Conservation (phyloP, 2,113 vertebrate genomes). For the Tiliqua scincoides region DNA sequence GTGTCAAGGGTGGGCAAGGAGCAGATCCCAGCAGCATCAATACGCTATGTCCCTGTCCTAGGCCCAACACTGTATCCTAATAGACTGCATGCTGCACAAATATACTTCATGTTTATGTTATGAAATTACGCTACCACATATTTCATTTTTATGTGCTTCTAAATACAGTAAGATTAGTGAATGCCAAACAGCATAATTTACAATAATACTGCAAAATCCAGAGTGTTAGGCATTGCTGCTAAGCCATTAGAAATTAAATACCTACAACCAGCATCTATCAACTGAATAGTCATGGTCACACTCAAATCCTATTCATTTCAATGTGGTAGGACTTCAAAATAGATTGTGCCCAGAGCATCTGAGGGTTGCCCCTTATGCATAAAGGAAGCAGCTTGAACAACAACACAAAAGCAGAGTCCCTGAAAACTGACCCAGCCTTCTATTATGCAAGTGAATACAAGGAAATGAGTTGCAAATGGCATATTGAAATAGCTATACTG, state of each 20-base stretch:
- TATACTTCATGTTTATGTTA: neutral
- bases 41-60: no score
- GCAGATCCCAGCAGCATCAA: no score
- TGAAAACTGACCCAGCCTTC: neutral
- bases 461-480: constrained; percentile 14
- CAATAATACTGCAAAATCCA: neutral
- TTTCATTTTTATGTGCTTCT: neutral
- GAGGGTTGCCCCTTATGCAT: neutral
- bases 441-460: constrained; percentile 24
- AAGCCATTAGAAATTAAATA: neutral
- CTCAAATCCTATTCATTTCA: neutral
- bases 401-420: neutral
- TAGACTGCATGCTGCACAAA: neutral
- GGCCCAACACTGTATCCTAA: neutral
- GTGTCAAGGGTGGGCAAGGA: no score
- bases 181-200: neutral
- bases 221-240: neutral
- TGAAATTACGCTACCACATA: neutral
- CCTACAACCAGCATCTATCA: neutral
- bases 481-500: neutral
- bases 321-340: no score
- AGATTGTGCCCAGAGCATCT: neutral
- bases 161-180: neutral
- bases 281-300: neutral
- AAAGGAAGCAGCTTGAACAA: constrained; percentile 9